Base-by-base conservation (phyloP, 1,140 invertebrate genomes). In the Drusus annulatus region DNA sequence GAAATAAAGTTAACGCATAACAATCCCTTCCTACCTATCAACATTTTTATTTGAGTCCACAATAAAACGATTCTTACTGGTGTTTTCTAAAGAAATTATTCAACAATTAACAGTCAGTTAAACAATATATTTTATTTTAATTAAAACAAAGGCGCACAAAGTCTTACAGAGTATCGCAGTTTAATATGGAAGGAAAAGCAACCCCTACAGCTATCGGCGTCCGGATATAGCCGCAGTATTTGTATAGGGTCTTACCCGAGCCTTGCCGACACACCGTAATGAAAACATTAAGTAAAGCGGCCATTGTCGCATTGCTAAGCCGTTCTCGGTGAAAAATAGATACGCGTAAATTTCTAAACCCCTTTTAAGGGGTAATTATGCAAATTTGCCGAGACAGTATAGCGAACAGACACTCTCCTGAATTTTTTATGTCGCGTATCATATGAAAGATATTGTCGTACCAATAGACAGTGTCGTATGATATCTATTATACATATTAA, bases 221-320 rank as follows among this genome's bases (percentile, higher is more conserved):
- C 10, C 19, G 17, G 69, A 23, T 74, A 54, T 13, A 7, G 56
- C 76, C 80, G 50, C 80, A 78, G 58, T 82, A 82, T 80, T 80
- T 82, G 78, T 82, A 77, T 73, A 82, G 65, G 77, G 74, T 65
- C 50, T 63, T 68, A 56, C 74, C 31, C 25, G 69, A 51, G 31
- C 63, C 23, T 28, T 52, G 62, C 23, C 56, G 68, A 82, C 78
- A 78, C 69, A 68, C 65, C 68, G 56, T 82, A 83, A 83, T 83
- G 81, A 83, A 83, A 83, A 83, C 78, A 79, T 82, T 79, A 76
- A 79, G 60, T 58, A 62, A 76, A 76, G 28, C 74, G 25, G 51
- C 51, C 71, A 58, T 74, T 58, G 68, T 71, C 68, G 68, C 68
- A 71, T 51, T 71, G 68, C 45, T 71, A 28, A 74, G 69, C 50